These are phyloP conservation scores for Andrena chrysosceles DNA, from an alignment of 2,888 invertebrate genomes.

Conservation along the genomic window DNA sequence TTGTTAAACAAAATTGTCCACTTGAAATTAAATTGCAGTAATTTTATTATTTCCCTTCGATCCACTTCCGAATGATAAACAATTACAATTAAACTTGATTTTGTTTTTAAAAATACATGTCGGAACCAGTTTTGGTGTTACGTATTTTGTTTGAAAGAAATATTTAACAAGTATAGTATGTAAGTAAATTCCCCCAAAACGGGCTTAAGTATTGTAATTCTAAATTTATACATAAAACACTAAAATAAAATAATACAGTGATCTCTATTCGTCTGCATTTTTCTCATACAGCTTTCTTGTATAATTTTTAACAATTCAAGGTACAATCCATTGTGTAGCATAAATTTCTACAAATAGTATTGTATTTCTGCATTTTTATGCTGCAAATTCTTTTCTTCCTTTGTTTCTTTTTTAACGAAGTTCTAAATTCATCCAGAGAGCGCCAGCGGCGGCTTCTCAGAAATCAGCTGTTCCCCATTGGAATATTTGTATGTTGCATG, in stretches of 20 bases:
- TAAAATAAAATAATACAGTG: too few species aligned
- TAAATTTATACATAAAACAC: too few species aligned
- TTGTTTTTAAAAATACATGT: not conserved
- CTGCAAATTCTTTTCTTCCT: not conserved
- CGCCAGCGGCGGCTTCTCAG: not conserved
- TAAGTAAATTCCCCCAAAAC: too few species aligned
- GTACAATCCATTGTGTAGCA: not conserved
- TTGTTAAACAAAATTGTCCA: not conserved
- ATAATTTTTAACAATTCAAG: not conserved
- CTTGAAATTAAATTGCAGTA: too few species aligned
- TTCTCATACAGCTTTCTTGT: too few species aligned
- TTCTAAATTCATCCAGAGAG: not conserved
- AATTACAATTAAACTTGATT: not conserved
- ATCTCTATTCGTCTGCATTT: too few species aligned
- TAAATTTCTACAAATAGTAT: not conserved
- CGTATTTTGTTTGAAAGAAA: too few species aligned
- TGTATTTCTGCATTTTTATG: not conserved
- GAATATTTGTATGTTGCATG: not conserved
- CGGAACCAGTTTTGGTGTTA: too few species aligned
- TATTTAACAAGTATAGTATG: too few species aligned
- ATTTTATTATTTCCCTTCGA: too few species aligned
- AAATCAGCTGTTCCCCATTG: slow-evolving; percentile 38
- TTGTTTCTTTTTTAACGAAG: not conserved
- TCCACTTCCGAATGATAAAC: not conserved
- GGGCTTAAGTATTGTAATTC: too few species aligned